These are phyloP conservation scores for Cephalophus harveyi DNA, from an alignment of 2,113 vertebrate species.

Conservation along the genomic window DNA sequence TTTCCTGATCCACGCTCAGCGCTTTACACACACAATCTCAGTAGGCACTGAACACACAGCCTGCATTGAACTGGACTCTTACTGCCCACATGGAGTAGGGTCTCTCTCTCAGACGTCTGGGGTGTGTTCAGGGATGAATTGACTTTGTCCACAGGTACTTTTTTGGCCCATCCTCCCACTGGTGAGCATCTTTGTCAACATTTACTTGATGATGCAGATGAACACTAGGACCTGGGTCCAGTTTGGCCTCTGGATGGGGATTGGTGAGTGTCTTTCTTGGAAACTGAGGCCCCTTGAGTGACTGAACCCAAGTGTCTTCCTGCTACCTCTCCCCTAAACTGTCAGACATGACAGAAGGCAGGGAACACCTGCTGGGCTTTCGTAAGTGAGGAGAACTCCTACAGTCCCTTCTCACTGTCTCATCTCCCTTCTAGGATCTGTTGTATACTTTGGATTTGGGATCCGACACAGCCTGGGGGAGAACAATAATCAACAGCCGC, in stretches of 20 bases:
- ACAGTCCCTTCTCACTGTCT: background rate
- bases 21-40: background rate
- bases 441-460: slow-evolving; percentile 91
- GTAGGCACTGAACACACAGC: too few species aligned
- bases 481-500: rapidly evolving
- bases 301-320: rapidly evolving
- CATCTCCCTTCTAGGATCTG: slow-evolving; percentile 80
- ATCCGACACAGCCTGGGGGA: slow-evolving; percentile 86
- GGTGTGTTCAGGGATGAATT: background rate
- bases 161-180: slow-evolving; percentile 87
- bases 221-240: slow-evolving; percentile 82
- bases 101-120: background rate
- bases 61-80: too few species aligned
- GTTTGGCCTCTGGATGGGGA: slow-evolving; percentile 87
- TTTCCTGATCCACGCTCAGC: rapidly evolving
- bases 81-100: background rate
- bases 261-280: slow-evolving; percentile 79
- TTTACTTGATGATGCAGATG: slow-evolving; percentile 95
- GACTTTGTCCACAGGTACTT: slow-evolving; percentile 83
- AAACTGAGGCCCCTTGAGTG: background rate
- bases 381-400: background rate
- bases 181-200: slow-evolving; percentile 89
- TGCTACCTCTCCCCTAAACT: background rate
- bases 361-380: background rate
- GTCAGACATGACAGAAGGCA: background rate